Conservation (phyloP, 2,113 vertebrate genomes). For the Rhinoptilus africanus region DNA sequence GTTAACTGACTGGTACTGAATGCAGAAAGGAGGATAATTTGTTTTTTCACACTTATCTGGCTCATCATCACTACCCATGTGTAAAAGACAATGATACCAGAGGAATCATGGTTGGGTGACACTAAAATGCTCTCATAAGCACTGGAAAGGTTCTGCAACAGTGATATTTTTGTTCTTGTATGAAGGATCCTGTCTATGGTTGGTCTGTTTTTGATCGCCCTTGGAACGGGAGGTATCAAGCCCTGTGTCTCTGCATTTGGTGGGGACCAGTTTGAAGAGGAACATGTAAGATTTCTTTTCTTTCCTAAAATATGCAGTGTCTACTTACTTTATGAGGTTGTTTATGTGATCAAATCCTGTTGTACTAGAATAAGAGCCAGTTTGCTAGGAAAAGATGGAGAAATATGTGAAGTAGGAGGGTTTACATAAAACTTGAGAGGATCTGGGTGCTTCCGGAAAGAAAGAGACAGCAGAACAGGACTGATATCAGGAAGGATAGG, state of each 20-base stretch:
- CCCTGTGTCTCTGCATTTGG: slow-evolving; percentile 97
- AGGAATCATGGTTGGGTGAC: not conserved
- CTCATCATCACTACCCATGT: not conserved
- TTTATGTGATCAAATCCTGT: not conserved
- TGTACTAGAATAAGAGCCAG: not conserved
- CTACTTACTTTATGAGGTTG: not conserved
- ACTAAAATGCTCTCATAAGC: not conserved
- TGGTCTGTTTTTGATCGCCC: slow-evolving; percentile 89
- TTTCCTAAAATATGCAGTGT: slow-evolving; percentile 32
- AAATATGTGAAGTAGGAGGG: not conserved
- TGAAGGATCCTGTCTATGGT: slow-evolving; percentile 84
- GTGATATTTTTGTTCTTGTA: slow-evolving; percentile 56
- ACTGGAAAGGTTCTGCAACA: slow-evolving; percentile 26
- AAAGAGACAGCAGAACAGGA: not conserved
- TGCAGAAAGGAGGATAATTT: not conserved
- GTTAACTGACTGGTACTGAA: not conserved
- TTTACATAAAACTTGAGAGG: not conserved
- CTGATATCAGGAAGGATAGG: not conserved
- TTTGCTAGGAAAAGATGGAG: not conserved
- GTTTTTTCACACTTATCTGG: not conserved
- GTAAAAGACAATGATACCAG: not conserved
- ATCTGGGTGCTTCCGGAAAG: not conserved
- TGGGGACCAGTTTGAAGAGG: slow-evolving; percentile 95
- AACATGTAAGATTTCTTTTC: slow-evolving; percentile 82
- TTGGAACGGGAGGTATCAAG: slow-evolving; percentile 97